A percentile compares a stretch with the other conserved stretches of the same genome.
phyloP scores from a whole-genome alignment of 2,888 invertebrate species.

The Rosalia funebris region DNA sequence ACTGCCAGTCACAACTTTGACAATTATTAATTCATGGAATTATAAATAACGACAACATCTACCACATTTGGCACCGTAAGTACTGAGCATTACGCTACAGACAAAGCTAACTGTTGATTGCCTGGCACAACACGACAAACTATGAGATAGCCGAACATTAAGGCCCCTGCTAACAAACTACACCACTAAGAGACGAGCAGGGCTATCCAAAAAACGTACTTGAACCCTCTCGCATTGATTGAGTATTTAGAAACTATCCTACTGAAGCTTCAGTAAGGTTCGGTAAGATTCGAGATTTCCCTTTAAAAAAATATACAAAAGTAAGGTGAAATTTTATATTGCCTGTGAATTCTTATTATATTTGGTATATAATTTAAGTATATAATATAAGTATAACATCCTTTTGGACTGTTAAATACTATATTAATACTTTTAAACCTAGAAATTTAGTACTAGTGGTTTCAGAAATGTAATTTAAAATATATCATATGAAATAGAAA shows the following conservation, averaged over 20 bases:
- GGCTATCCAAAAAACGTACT: conserved; percentile 28
- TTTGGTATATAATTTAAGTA: background rate
- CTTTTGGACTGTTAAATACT: conserved; percentile 7
- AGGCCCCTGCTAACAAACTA: conserved; percentile 63
- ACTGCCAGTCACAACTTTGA: conserved; percentile 17
- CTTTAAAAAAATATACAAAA: too few species aligned
- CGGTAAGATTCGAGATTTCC: too few species aligned
- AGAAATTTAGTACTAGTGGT: too few species aligned
- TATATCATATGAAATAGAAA: too few species aligned
- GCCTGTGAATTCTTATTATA: background rate
- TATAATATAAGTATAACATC: background rate
- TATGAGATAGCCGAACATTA: conserved; percentile 63
- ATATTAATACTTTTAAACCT: background rate
- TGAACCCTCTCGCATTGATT: conserved; percentile 48
- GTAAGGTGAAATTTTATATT: background rate
- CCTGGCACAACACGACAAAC: conserved; percentile 64
- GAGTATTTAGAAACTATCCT: conserved; percentile 49
- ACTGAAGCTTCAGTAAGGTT: conserved; percentile 47
- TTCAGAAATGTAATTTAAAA: too few species aligned
- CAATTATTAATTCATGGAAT: conserved; percentile 40
- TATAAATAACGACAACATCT: conserved; percentile 42
- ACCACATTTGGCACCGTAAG: conserved; percentile 51
- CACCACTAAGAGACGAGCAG: conserved; percentile 45
- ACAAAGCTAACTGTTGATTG: conserved; percentile 62
- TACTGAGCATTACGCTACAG: conserved; percentile 51